Evolutionary conservation across 2,113 vertebrate species (phyloP), one percentile per base, ranked within the genome.

Genomic region (Sorex araneus): DNA sequence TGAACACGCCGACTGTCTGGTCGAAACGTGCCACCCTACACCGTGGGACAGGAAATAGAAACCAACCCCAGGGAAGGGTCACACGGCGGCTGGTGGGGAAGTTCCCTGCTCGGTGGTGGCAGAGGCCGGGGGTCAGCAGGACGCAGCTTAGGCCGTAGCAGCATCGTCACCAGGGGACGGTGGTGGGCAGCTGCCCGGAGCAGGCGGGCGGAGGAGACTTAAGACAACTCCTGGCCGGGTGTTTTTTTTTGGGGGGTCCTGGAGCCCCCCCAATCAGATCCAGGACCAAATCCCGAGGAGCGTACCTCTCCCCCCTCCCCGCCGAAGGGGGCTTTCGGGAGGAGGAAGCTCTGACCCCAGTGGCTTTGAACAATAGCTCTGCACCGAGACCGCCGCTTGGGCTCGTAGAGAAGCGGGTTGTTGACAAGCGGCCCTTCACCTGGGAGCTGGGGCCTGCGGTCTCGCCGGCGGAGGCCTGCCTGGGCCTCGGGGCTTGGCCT

Each of bases 401-500:
- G 69, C 13, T 54, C 45, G 0, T 95, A 95, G 95, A 95, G 90
- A 87, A 2, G 30, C 1, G 70, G 43, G 78, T 75, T 87, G 84
- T 74, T 75, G 93, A 94, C 67, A 96, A 67, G 87, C 1, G 18
- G 69, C 80, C 84, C 93, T 83, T 88, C 86, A 90, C 80, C 90
- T 77, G 71, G 89, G 84, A 88, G 89, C 79, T 43, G 3, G 8
- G 88, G 85, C 66, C 80, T 80, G 66, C 89, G 76, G 66, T 74
- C 71, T 36, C n/a, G n/a, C 86, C 54, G 47, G 76, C 90, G 78
- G 3, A 81, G 74, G 60, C 43, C 86, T 50, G 66, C 47, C 30
- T 3, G 23, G 73, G 93, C 76, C 0, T 0, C 90, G 76, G 93
- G 89, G 95, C 95, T 97, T 96, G 97, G 97, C 87, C 87, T 94